Base-by-base conservation (phyloP, 2,888 invertebrate genomes). In the Zelleria hepariella region DNA sequence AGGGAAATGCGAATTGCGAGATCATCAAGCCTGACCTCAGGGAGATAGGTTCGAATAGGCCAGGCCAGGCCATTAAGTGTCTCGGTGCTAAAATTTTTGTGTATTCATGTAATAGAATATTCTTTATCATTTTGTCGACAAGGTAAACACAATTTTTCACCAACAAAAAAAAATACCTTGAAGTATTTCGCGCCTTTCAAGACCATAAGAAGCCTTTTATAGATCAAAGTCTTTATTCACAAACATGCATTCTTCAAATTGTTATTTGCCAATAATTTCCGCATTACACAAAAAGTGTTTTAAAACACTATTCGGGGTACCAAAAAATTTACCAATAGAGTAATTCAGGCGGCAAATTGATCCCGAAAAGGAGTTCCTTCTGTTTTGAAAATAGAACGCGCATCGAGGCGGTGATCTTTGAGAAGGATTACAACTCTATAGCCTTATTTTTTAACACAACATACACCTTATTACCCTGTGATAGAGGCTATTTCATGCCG, bases 351-450 rank as follows among this genome's bases (percentile, higher is more conserved):
- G 85, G 83, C 80, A 88, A 86, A 88, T 86, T 77, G 80, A 72
- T 82, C 83, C 79, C 81, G 79, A 84, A 87, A 82, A 71, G 84
- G 82, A 84, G 86, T 80, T 83, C 82, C 82, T 82, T 78, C 86
- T 88, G 86, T 88, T 88, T 87, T 86, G 80, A 73, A 86, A 88
- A 87, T 86, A 85, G 66, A 73, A 70, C 71, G 70, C 70, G 72
- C 69, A 67, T 65, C 65, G 69, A 66, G 72, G 75, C 80, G 85
- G 84, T 73, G 65, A 69, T 72, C 82, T 82, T 84, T 85, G 80
- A 75, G 77, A 70, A 73, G 86, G 87, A 86, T 87, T 87, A 84
- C 69, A 26, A 27, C 2, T 6, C 15, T 21, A 20, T 18, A 0
- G 32, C 15, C n/a, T 23, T 24, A 51, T 18, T 51, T 4, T 51